Evolutionary conservation across 2,113 vertebrate species (phyloP), one percentile per base, ranked within the genome.

Genomic region (Mirza zaza): DNA sequence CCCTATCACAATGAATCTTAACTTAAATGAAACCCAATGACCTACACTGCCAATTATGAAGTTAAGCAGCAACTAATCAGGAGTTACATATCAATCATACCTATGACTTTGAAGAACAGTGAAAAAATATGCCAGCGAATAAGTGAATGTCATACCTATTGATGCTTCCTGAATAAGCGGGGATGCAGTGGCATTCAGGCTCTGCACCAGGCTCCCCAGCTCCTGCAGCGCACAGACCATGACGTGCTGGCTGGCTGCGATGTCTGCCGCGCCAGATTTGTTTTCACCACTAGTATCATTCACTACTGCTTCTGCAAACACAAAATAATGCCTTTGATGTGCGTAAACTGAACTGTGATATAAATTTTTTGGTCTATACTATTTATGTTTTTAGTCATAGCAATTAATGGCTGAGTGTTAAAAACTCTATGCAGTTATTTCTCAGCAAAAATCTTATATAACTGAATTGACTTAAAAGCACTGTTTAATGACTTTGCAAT

Each of bases 161-260:
- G 99, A 99, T 0, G 99, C 99, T 77, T 99, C 99, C 98, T 99
- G 99, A 97, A 99, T 99, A 77, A 99, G 99, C 2, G 99, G 99
- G 29, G 99, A 99, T 3, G 99, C 99, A 0, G 99, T 99, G 71
- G 99, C 99, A 89, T 99, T 99, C 91, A 99, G 98, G 75, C 99
- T 99, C 98, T 99, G 99, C 75, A 99, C 99, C 92, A 99, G 98
- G 97, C 99, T 99, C 71, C 99, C 99, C 23, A 99, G 99, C 79
- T 99, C 99, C 95, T 99, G 99, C 2, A 99, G 99, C 6, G 99
- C 99, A 67, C 99, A 99, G 95, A 99, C 99, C 99, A 99, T 99
- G 55, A 99, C 99, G 0, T 99, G 99, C 98, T 99, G 99, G 98
- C 99, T 99, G 91, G 99, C 99, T 34, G 99, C 99, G 10, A 99